Evolutionary conservation across 2,113 vertebrate genomes (phyloP), one percentile per base, ranked within the genome.

Genomic region (Picathartes gymnocephalus): DNA sequence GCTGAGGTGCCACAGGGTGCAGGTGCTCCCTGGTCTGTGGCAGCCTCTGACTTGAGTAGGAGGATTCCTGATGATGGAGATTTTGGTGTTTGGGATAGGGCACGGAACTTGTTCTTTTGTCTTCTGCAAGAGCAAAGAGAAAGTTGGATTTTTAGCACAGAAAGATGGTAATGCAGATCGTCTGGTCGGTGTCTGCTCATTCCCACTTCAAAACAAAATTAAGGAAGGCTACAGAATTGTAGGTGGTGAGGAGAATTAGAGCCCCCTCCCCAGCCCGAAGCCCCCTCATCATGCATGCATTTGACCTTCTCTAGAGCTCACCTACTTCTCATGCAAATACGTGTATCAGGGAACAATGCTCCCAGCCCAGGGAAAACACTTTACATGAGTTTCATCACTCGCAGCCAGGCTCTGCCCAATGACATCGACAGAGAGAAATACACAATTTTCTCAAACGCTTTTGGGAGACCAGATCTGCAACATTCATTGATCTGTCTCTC

Each of bases 311-410:
- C 82, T 53, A 58, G 64, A 85, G 76, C 85, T 81, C 72, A 74
- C 69, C 71, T 94, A 88, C 64, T 93, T 88, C 54, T 81, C 81
- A 92, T 90, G 90, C 85, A 94, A 93, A 92, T 92, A 90, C 21
- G n/a, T 68, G 35, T 22, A 86, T 81, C 88, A 61, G 69, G 62
- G n/a, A 94, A 92, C 94, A 96, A 95, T 90, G 76, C 79, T 64
- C 37, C 57, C 50, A 81, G 78, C 66, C 23, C 5, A 21, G 77
- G 40, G 44, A 89, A 83, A 95, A 71, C 79, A 80, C 68, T 92
- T 89, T 81, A 83, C 40, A 13, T 0, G 15, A 71, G 64, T 92
- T 91, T 77, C 82, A 60, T 45, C 47, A 4, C 69, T 48, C 78
- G 31, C 10, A 77, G 54, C 35, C 81, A 24, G n/a, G 57, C 42